Base-by-base conservation (phyloP, 2,797 vertebrate species). In the Sciurus vulgaris region DNA sequence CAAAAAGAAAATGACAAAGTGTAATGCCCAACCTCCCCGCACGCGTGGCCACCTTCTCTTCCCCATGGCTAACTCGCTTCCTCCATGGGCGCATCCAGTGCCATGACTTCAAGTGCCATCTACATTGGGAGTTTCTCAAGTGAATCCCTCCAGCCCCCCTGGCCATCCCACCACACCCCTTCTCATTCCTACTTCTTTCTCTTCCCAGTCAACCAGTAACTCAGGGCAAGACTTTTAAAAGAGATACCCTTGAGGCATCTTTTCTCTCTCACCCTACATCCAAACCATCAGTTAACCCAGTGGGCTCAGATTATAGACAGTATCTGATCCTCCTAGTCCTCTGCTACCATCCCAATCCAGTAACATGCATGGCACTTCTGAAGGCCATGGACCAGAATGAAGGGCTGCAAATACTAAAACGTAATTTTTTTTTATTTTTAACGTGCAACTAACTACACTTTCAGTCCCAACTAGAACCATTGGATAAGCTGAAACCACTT, bases 131-230 rank as follows among this genome's bases (percentile, higher is more conserved):
- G 22, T 13, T 26, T 69, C 28, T 18, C 79, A 44, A 7, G 30
- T 10, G 3, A 38, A 13, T 28, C 1, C 0, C 28, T 38, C 2
- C 1, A 87, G 11, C 0, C 14, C 41, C 51, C 44, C 30, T n/a
- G 5, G 38, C 38, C 38, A 38, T 38, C 38, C 38, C 59, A 41
- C 20, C 70, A 26, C 28, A 7, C 13, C n/a, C 51, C 17, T 10
- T 82, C 70, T 74, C 18, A 5, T 26, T 41, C 28, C 30, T 70
- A 13, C 14, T 56, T 92, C 44, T 15, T 41, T 77, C 83, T 83
- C 61, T 30, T 54, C 5, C 28, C 20, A 0, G 13, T 11, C 14
- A 77, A 17, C 30, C 20, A 26, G 20, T 49, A 44, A 33, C 70
- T 91, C 14, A 1, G 1, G 1, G 33, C 35, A 20, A 76, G 44